Percentiles rank a stretch among this genome's conserved stretches.
phyloP scores from a whole-genome alignment of 2,797 vertebrate genomes.

The Lacerta bilineata region DNA sequence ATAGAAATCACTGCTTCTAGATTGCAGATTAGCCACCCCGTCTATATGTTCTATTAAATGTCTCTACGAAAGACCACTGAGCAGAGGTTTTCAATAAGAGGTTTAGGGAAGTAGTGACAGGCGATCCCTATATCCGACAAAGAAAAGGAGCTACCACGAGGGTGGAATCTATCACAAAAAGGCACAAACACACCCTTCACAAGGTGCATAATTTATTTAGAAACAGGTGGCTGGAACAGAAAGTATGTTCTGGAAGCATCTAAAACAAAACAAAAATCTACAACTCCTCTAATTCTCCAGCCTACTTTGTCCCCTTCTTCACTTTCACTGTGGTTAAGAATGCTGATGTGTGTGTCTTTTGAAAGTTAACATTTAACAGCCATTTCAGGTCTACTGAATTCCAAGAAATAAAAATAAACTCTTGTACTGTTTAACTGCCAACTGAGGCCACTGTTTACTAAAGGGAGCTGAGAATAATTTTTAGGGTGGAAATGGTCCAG shows the following conservation, averaged over 20 bases:
- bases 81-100: not conserved
- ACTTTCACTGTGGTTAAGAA: slow-evolving; percentile 59
- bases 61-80: not conserved
- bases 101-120: not conserved
- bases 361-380: slow-evolving; percentile 82
- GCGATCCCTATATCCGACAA: not conserved
- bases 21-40: too few relatives aligned
- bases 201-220: slow-evolving; percentile 8
- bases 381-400: slow-evolving; percentile 79
- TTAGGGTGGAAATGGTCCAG: slow-evolving; percentile 49
- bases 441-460: slow-evolving; percentile 74
- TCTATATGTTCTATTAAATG: not conserved
- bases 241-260: not conserved
- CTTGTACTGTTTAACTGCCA: slow-evolving; percentile 73
- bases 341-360: slow-evolving; percentile 75
- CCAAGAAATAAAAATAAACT: slow-evolving; percentile 81
- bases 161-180: not conserved
- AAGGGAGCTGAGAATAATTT: slow-evolving; percentile 56
- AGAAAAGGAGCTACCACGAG: not conserved
- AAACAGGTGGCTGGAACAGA: not conserved
- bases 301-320: slow-evolving; percentile 37
- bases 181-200: slow-evolving; percentile 27
- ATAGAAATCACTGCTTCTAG: not conserved
- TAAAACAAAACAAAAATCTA: not conserved
- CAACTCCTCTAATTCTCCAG: slow-evolving; percentile 34